These are phyloP conservation scores for Drosophila siamana DNA, from an alignment of 2,888 invertebrate species.

Conservation along the genomic window DNA sequence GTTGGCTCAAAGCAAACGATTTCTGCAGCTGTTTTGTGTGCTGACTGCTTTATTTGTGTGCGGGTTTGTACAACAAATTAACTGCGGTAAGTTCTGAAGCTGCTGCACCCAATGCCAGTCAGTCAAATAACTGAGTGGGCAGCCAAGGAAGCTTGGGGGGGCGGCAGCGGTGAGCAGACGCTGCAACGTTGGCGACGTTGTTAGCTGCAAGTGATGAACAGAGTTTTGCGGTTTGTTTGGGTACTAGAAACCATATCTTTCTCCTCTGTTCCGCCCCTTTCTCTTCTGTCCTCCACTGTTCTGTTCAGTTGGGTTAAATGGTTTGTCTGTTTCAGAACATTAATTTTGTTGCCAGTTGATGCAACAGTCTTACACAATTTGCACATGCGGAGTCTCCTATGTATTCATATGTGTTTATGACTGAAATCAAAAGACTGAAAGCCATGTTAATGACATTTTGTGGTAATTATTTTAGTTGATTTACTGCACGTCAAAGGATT, in stretches of 20 bases:
- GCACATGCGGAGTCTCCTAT: not conserved
- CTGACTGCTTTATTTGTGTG: slow-evolving; percentile 73
- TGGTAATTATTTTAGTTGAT: slow-evolving; percentile 10
- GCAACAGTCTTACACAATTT: slow-evolving; percentile 17
- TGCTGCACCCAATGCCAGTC: slow-evolving; percentile 13
- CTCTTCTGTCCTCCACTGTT: not conserved
- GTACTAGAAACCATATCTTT: slow-evolving; percentile 24
- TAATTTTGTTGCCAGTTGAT: slow-evolving; percentile 62
- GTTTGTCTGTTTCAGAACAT: slow-evolving; percentile 78
- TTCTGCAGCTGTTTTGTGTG: slow-evolving; percentile 59
- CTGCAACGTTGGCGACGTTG: slow-evolving; percentile 47
- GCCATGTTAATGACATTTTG: slow-evolving; percentile 4
- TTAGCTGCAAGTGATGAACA: slow-evolving; percentile 71
- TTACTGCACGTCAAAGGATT: not conserved
- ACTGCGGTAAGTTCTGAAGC: slow-evolving; percentile 63
- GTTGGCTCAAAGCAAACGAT: slow-evolving; percentile 78
- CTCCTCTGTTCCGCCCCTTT: slow-evolving; percentile 44
- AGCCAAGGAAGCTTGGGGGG: not conserved
- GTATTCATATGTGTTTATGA: not conserved
- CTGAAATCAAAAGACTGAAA: slow-evolving; percentile 16
- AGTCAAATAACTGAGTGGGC: not conserved
- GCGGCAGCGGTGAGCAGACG: not conserved
- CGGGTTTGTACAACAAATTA: slow-evolving; percentile 76
- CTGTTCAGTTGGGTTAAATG: slow-evolving; percentile 64
- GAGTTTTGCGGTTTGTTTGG: slow-evolving; percentile 62